Conservation (phyloP, 2,888 invertebrate genomes). For the Leptopilina drosophilae region DNA sequence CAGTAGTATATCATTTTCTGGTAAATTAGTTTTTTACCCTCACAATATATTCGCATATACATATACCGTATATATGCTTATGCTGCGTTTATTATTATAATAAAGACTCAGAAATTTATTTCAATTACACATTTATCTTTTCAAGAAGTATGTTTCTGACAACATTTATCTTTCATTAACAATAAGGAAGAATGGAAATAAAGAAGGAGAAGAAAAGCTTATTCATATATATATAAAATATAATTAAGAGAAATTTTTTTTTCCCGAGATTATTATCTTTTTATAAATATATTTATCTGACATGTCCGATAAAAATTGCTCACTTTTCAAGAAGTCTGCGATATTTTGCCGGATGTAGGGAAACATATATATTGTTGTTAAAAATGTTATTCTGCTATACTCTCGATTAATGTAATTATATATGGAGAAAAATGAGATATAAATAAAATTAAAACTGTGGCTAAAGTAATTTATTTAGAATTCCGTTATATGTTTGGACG, state of each 20-base stretch:
- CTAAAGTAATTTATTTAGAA: slow-evolving; percentile 1
- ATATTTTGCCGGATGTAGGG: not conserved
- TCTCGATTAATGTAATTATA: slow-evolving; percentile 21
- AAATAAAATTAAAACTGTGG: slow-evolving; percentile 8
- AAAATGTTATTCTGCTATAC: not conserved
- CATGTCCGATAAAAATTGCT: slow-evolving; percentile 20
- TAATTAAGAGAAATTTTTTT: slow-evolving; percentile 1
- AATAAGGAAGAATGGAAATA: not conserved
- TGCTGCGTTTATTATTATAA: too few relatives aligned
- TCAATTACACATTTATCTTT: not conserved
- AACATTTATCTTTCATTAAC: not conserved
- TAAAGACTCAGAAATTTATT: too few relatives aligned
- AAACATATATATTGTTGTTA: not conserved
- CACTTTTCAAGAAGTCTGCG: not conserved
- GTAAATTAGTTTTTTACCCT: slow-evolving; percentile 4
- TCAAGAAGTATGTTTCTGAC: slow-evolving; percentile 9
- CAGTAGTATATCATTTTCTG: not conserved
- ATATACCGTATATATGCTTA: not conserved
- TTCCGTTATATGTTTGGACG: too few relatives aligned
- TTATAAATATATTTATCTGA: not conserved
- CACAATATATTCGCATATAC: too few relatives aligned
- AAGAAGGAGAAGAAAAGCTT: too few relatives aligned
- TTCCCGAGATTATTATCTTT: not conserved
- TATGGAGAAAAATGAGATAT: not conserved
- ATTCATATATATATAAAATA: not conserved